These are phyloP conservation scores for Lanius collurio DNA, from an alignment of 2,113 vertebrate species.

Conservation along the genomic window DNA sequence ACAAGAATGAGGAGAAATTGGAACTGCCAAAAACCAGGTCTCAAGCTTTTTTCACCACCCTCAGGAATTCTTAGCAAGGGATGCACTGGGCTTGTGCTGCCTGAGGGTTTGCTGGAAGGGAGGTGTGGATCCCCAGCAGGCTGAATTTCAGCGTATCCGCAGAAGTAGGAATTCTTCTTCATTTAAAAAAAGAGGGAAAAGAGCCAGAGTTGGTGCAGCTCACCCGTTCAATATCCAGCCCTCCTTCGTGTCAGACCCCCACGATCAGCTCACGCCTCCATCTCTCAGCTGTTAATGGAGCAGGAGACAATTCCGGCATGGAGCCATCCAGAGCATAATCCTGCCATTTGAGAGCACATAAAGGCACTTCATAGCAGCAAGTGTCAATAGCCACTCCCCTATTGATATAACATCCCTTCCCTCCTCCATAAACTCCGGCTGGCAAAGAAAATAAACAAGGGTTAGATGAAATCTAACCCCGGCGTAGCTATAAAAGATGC, in stretches of 20 bases:
- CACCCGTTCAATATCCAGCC: not conserved
- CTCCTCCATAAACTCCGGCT: constrained; percentile 37
- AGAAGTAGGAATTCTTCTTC: not conserved
- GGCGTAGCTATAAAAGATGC: not conserved
- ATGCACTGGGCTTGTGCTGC: not conserved
- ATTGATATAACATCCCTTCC: constrained; percentile 33
- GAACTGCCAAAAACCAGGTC: not conserved
- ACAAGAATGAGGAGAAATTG: not conserved
- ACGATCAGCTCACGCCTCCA: not conserved
- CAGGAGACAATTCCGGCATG: not conserved
- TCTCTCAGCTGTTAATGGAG: constrained; percentile 31
- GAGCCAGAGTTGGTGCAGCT: not conserved
- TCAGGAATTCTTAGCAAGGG: not conserved
- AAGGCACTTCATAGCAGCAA: constrained; percentile 59
- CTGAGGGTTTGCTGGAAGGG: not conserved
- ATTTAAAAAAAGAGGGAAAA: not conserved
- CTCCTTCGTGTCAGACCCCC: not conserved
- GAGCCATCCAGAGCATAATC: constrained; percentile 22
- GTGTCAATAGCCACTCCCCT: constrained; percentile 64
- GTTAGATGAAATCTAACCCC: constrained; percentile 30
- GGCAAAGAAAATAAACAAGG: constrained; percentile 40
- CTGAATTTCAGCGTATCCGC: not conserved
- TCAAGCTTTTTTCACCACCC: not conserved
- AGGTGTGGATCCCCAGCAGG: not conserved
- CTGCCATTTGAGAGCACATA: constrained; percentile 53